phyloP scores from a whole-genome alignment of 2,888 invertebrate species.

The Spisula subtruncata region DNA sequence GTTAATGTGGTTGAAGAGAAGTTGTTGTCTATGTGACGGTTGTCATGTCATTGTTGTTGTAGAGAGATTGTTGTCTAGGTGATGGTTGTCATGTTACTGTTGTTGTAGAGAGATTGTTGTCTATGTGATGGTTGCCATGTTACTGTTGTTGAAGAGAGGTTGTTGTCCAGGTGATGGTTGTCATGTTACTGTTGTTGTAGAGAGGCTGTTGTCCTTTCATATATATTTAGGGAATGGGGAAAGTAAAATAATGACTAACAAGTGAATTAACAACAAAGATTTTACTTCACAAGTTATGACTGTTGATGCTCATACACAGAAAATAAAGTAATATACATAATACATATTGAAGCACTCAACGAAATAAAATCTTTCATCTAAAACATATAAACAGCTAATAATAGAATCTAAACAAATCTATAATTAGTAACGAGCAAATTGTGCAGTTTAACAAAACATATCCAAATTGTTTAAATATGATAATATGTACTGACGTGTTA shows the following conservation, averaged over 20 bases:
- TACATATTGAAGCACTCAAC: slow-evolving; percentile 53
- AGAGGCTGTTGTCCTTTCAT: too few relatives aligned
- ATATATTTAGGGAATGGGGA: background rate
- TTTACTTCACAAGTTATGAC: slow-evolving; percentile 62
- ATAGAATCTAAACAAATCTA: slow-evolving; percentile 46
- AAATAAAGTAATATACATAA: slow-evolving; percentile 45
- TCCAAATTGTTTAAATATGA: slow-evolving; percentile 11
- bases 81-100: too few relatives aligned
- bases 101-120: too few relatives aligned
- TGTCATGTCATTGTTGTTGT: too few relatives aligned
- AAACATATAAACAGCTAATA: slow-evolving; percentile 50
- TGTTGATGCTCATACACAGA: slow-evolving; percentile 52
- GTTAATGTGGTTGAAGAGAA: too few relatives aligned
- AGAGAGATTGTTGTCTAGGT: too few relatives aligned
- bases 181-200: too few relatives aligned
- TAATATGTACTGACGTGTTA: background rate
- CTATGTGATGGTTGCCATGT: too few relatives aligned
- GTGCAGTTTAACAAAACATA: slow-evolving; percentile 38
- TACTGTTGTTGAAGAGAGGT: too few relatives aligned
- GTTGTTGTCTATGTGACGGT: too few relatives aligned
- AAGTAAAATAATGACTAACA: background rate
- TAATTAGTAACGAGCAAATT: slow-evolving; percentile 42
- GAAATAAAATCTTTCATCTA: slow-evolving; percentile 52
- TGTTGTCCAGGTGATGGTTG: too few relatives aligned
- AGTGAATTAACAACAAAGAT: slow-evolving; percentile 53